Conservation (phyloP, 2,888 invertebrate species). For the Lithophane ornitopus region DNA sequence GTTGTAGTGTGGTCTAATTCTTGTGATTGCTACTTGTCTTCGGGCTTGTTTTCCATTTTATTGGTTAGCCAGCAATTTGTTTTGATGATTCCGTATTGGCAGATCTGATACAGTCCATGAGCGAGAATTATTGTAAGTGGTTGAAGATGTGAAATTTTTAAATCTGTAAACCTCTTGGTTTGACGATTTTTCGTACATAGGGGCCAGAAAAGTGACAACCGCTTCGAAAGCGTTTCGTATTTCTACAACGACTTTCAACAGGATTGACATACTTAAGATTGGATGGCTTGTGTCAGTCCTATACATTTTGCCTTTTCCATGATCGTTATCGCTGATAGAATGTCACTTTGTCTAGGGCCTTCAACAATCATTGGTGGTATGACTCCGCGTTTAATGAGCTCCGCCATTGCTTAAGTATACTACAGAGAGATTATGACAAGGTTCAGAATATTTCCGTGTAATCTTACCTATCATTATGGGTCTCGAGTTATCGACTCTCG, state of each 20-base stretch:
- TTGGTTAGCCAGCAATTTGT: not conserved
- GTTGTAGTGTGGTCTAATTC: not conserved
- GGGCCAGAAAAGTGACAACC: too few relatives aligned
- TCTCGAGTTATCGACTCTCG: not conserved
- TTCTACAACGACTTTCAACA: too few relatives aligned
- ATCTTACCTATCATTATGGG: not conserved
- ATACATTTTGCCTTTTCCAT: too few relatives aligned
- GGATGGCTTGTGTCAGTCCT: too few relatives aligned
- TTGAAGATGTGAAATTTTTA: not conserved
- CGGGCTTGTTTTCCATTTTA: not conserved
- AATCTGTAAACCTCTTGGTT: not conserved
- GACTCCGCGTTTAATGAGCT: not conserved
- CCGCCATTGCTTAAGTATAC: not conserved
- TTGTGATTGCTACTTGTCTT: conserved; percentile 17
- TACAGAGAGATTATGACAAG: not conserved
- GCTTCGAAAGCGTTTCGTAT: too few relatives aligned
- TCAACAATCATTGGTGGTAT: not conserved
- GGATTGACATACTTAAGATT: too few relatives aligned
- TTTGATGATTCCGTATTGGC: not conserved
- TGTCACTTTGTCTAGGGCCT: too few relatives aligned
- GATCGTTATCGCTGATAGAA: too few relatives aligned
- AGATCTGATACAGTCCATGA: not conserved
- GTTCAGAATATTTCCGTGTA: not conserved
- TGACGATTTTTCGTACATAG: not conserved
- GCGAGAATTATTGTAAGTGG: not conserved